phyloP scores from a whole-genome alignment of 2,113 vertebrate genomes.

The Rhizomys pruinosus region DNA sequence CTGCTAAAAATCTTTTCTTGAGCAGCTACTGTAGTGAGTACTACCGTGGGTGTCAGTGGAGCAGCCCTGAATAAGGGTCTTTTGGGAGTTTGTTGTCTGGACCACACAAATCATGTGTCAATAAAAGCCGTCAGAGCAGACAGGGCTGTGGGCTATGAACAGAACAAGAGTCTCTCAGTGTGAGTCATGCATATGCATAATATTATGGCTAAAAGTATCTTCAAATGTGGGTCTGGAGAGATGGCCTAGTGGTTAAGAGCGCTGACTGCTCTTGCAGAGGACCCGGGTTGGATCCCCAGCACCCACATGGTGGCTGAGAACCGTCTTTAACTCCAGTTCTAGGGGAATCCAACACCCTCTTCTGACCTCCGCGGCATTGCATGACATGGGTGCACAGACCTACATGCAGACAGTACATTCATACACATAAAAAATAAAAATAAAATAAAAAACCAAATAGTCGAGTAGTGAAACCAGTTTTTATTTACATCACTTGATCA shows the following conservation, averaged over 20 bases:
- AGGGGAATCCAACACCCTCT: no score
- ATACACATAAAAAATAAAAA: neutral
- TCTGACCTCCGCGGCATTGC: no score
- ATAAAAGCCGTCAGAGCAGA: neutral
- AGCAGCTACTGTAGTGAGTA: neutral
- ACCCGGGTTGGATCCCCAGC: no score
- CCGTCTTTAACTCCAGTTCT: no score
- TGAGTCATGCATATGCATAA: neutral
- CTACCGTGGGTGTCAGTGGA: neutral
- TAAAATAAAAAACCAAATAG: neutral
- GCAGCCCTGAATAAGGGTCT: neutral
- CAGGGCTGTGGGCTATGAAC: slow-evolving; percentile 1
- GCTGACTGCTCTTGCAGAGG: no score
- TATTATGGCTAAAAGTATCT: neutral
- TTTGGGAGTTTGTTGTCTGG: neutral
- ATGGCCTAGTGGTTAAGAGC: no score
- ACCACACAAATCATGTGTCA: neutral
- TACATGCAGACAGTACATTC: no score
- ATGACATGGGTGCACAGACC: no score
- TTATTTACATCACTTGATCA: neutral
- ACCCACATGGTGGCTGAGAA: no score
- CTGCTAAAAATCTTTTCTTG: neutral
- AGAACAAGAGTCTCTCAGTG: neutral
- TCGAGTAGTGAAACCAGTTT: neutral
- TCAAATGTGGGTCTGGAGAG: neutral